Evolutionary conservation across 2,113 vertebrate genomes (phyloP).

Genomic region (Python bivittatus): DNA sequence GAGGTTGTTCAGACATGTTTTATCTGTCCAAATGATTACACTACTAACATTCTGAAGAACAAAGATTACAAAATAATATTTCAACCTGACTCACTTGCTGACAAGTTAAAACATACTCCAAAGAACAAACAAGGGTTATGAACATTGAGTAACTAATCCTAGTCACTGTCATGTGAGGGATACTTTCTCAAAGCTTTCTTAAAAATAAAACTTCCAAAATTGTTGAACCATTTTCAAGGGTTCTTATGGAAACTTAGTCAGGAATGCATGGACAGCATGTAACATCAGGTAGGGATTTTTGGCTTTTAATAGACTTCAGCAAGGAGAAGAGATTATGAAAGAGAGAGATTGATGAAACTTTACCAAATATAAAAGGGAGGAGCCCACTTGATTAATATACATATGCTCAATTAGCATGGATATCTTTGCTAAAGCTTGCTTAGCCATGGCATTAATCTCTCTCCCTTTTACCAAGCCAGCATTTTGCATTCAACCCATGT

Average conservation of each 20-base stretch:
- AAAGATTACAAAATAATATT: slow-evolving; percentile 35
- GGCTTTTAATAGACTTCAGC: slow-evolving; percentile 18
- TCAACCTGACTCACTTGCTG: slow-evolving; percentile 52
- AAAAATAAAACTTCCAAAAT: slow-evolving; percentile 10
- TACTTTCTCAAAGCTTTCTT: slow-evolving; percentile 8
- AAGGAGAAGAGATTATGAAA: slow-evolving; percentile 13
- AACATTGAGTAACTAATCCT: slow-evolving; percentile 55
- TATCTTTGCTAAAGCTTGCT: slow-evolving; percentile 36
- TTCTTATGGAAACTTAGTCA: slow-evolving; percentile 32
- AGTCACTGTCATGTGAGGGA: slow-evolving; percentile 28
- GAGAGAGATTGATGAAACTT: neutral
- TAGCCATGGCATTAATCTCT: slow-evolving; percentile 34
- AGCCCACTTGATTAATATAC: neutral
- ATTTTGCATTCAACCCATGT: slow-evolving; percentile 4
- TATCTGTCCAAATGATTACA: slow-evolving; percentile 41
- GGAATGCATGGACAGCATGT: slow-evolving; percentile 21
- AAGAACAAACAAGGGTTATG: slow-evolving; percentile 18
- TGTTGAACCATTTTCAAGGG: neutral
- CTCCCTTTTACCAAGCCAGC: slow-evolving; percentile 19
- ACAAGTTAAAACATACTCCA: slow-evolving; percentile 63
- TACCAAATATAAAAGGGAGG: slow-evolving; percentile 31
- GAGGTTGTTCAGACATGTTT: slow-evolving; percentile 39
- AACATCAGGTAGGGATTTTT: neutral
- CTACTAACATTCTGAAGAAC: slow-evolving; percentile 55
- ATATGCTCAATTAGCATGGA: slow-evolving; percentile 2